Conservation (phyloP, 2,888 invertebrate genomes). For the Callyntrura guangdongensis region DNA sequence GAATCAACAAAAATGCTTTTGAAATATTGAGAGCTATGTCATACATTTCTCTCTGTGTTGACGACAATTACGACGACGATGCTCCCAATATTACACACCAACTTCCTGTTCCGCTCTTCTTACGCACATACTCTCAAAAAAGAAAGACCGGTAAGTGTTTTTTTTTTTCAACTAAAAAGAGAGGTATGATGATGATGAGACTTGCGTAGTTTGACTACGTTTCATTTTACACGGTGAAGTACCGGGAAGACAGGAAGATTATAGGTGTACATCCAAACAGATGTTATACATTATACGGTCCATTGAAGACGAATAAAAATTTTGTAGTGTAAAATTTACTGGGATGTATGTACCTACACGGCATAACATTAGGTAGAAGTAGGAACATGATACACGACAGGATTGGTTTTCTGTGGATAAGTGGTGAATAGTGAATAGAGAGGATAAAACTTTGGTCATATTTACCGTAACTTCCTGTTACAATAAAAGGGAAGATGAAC, state of each 20-base stretch:
- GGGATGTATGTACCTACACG: too few relatives aligned
- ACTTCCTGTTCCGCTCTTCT: conserved; percentile 71
- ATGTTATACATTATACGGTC: neutral
- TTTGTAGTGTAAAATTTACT: too few relatives aligned
- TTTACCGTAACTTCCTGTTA: conserved; percentile 71
- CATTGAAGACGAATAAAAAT: neutral
- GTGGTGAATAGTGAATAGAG: neutral
- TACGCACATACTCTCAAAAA: conserved; percentile 38
- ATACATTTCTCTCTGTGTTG: neutral
- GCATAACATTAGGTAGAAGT: neutral
- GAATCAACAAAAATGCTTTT: conserved; percentile 22
- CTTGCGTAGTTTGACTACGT: neutral
- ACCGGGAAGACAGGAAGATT: neutral
- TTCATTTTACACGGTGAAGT: neutral
- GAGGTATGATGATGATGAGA: conserved; percentile 14
- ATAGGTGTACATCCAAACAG: neutral
- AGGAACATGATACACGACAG: conserved; percentile 13
- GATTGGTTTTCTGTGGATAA: neutral
- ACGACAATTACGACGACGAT: conserved; percentile 1
- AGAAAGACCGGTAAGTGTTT: neutral
- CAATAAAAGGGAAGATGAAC: conserved; percentile 48
- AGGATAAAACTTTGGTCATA: conserved; percentile 47
- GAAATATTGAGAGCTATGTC: conserved; percentile 28
- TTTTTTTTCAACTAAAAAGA: neutral
- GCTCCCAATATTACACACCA: conserved; percentile 33